Evolutionary conservation across 2,888 invertebrate genomes (phyloP).

Genomic region (Eulithis prunata): DNA sequence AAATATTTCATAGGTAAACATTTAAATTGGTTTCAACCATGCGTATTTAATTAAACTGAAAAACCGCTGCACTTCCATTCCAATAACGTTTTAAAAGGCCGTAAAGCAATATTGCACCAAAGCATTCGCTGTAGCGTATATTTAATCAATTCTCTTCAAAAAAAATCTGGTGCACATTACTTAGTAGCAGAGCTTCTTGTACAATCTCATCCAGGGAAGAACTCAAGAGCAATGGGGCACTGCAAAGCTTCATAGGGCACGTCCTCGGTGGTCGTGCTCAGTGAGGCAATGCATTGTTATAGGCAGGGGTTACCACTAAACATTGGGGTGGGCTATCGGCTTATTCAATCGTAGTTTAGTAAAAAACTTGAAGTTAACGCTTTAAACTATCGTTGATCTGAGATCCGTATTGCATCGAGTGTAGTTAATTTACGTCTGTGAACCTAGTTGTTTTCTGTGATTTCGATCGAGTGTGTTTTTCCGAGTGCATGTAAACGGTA

Average conservation of each 20-base stretch:
- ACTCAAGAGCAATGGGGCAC: no score
- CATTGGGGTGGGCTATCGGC: no score
- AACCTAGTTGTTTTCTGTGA: constrained; percentile 44
- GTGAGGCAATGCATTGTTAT: no score
- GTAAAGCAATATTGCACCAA: constrained; percentile 64
- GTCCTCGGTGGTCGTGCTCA: no score
- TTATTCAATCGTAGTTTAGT: no score
- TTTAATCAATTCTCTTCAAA: constrained; percentile 41
- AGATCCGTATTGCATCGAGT: constrained; percentile 43
- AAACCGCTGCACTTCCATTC: constrained; percentile 27
- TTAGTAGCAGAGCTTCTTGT: no score
- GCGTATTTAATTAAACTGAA: constrained; percentile 17
- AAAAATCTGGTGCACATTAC: constrained; percentile 47
- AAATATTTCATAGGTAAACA: background rate
- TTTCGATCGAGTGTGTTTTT: constrained; percentile 46
- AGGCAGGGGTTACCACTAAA: no score
- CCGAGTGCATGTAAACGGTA: constrained; percentile 59
- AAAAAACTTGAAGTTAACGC: constrained; percentile 37
- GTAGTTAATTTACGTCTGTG: constrained; percentile 39
- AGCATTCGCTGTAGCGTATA: constrained; percentile 43
- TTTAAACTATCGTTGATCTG: constrained; percentile 48
- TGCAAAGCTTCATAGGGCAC: no score
- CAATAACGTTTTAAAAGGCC: constrained; percentile 52
- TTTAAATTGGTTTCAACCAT: constrained; percentile 14
- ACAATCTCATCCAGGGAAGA: no score